A percentile compares a stretch with the other conserved stretches of the same genome.
Evolutionary conservation across 1,140 invertebrate species (phyloP).

Genomic region (Aporrectodea caliginosa): DNA sequence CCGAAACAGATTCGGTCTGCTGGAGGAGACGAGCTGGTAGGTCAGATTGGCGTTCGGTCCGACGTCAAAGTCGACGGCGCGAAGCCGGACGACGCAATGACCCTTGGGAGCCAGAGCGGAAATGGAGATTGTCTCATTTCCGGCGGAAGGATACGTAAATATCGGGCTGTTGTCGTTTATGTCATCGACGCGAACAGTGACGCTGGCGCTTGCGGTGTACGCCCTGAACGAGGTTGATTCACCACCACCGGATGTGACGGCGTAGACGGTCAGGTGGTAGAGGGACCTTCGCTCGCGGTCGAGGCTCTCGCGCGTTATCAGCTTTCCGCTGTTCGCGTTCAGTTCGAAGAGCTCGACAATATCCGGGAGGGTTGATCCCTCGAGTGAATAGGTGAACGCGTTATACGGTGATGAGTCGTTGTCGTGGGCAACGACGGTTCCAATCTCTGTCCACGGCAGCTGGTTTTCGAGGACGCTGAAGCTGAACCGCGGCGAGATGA

Average conservation of each 20-base stretch:
- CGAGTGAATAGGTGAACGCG: neutral
- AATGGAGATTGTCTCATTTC: slow-evolving; percentile 25
- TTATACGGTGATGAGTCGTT: neutral
- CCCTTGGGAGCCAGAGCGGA: slow-evolving; percentile 15
- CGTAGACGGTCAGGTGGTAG: slow-evolving; percentile 14
- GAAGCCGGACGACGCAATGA: slow-evolving; percentile 12
- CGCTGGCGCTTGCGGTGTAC: slow-evolving; percentile 1
- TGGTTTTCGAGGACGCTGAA: slow-evolving; percentile 28
- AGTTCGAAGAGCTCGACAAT: slow-evolving; percentile 23
- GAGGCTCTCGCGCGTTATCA: slow-evolving; percentile 5
- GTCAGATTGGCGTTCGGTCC: slow-evolving; percentile 25
- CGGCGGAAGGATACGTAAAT: slow-evolving; percentile 20
- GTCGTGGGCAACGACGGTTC: neutral
- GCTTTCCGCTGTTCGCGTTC: neutral
- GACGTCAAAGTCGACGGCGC: slow-evolving; percentile 23
- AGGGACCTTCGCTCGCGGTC: slow-evolving; percentile 19
- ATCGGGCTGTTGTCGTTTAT: slow-evolving; percentile 32
- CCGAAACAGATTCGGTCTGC: neutral
- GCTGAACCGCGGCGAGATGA: slow-evolving; percentile 14
- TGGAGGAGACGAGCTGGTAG: neutral
- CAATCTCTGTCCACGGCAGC: neutral
- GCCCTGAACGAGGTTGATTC: slow-evolving; percentile 60
- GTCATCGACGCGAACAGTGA: slow-evolving; percentile 28
- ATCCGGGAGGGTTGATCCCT: neutral
- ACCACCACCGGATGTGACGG: neutral